Percentiles rank a stretch among this genome's conserved stretches.
Conservation (phyloP, 2,888 invertebrate species). For the Rhagophthalmus giganteus region DNA sequence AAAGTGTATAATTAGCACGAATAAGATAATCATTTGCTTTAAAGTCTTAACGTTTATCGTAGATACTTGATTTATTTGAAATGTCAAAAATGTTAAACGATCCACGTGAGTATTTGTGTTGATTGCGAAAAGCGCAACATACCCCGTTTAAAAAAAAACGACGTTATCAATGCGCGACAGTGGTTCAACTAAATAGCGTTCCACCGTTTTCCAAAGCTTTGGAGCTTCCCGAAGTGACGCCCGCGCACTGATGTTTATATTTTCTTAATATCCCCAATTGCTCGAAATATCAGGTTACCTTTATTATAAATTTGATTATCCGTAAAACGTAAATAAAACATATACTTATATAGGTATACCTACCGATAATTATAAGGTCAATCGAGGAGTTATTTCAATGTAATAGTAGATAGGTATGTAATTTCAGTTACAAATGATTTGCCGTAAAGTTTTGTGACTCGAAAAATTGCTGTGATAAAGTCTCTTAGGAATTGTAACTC, state of each 20-base stretch:
- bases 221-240: conserved; percentile 24
- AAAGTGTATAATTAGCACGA: background rate
- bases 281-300: conserved; percentile 2
- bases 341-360: too few species aligned
- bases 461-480: conserved; percentile 20
- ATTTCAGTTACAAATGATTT: conserved; percentile 12
- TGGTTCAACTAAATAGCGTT: conserved; percentile 28
- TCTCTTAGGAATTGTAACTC: conserved; percentile 42
- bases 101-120: conserved; percentile 6
- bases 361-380: background rate
- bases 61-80: too few species aligned
- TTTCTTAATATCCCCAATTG: conserved; percentile 2
- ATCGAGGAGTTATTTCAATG: conserved; percentile 1
- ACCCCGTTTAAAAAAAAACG: conserved; percentile 12
- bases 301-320: conserved; percentile 4
- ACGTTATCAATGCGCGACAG: conserved; percentile 21
- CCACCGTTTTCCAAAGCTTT: conserved; percentile 27
- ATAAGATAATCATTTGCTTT: background rate
- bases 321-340: too few species aligned
- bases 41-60: background rate
- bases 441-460: conserved; percentile 10
- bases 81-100: background rate
- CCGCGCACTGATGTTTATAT: conserved; percentile 28
- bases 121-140: conserved; percentile 9
- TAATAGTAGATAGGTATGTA: too few species aligned